Evolutionary conservation across 2,888 invertebrate species (phyloP).

Genomic region (Dendrolimus houi): DNA sequence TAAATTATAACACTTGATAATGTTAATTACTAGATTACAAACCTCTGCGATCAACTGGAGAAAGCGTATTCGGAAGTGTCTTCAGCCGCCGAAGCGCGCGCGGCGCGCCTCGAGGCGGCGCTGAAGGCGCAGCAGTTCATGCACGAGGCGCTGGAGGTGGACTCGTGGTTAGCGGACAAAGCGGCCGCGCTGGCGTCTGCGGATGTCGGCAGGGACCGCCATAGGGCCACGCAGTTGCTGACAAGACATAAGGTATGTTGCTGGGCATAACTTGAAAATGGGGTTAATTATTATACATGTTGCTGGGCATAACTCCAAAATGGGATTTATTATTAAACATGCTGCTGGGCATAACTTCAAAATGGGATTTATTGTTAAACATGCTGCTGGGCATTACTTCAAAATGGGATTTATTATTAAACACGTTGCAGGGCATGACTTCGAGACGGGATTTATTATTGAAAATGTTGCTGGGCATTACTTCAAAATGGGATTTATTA

Average conservation of each 20-base stretch:
- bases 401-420: no score
- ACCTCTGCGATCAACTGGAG: conserved; percentile 83
- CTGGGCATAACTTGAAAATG: not conserved
- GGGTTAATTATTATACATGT: no score
- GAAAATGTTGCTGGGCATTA: no score
- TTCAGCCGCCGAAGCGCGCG: conserved; percentile 82
- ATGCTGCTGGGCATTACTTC: no score
- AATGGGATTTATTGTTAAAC: no score
- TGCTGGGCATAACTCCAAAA: no score
- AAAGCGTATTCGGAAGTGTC: conserved; percentile 85
- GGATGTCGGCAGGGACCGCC: conserved; percentile 92
- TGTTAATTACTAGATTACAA: conserved; percentile 76
- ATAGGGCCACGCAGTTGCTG: conserved; percentile 92
- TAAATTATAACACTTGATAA: no score
- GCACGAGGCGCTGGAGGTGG: conserved; percentile 93
- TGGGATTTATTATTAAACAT: no score
- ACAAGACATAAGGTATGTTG: conserved; percentile 91
- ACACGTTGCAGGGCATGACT: no score
- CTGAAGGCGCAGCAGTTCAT: conserved; percentile 94
- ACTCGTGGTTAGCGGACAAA: conserved; percentile 94
- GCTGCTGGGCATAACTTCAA: no score
- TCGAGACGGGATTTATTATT: no score
- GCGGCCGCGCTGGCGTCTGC: conserved; percentile 87
- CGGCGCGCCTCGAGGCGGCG: conserved; percentile 88
- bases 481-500: no score